phyloP scores from a whole-genome alignment of 1,140 invertebrate species.

The Pseudomyrmex sp. region DNA sequence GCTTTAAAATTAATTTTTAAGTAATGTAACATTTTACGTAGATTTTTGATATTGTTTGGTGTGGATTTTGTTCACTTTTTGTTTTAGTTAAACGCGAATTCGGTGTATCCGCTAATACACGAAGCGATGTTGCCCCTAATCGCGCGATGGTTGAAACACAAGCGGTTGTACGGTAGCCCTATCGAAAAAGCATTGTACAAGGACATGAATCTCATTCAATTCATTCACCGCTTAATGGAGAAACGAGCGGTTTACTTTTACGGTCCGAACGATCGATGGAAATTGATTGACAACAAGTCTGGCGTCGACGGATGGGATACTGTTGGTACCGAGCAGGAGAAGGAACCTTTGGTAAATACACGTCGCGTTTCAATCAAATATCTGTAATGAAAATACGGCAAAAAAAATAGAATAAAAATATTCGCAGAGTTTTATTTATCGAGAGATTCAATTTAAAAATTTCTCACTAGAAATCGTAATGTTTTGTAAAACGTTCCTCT shows the following conservation, averaged over 20 bases:
- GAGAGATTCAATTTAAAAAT: too few species aligned
- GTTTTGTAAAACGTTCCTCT: too few species aligned
- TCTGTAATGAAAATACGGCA: not conserved
- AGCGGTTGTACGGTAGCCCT: conserved; percentile 83
- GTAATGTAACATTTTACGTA: not conserved
- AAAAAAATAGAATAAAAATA: too few species aligned
- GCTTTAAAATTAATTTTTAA: not conserved
- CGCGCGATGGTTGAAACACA: conserved; percentile 82
- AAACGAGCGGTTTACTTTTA: conserved; percentile 87
- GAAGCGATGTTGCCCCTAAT: conserved; percentile 83
- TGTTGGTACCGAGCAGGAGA: conserved; percentile 84
- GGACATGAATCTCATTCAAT: conserved; percentile 85
- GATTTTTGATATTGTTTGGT: not conserved
- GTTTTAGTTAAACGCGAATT: conserved; percentile 83
- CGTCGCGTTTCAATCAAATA: not conserved
- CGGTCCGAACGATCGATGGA: conserved; percentile 84
- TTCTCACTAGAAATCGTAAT: too few species aligned
- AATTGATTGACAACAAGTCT: conserved; percentile 83
- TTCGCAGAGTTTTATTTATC: too few species aligned
- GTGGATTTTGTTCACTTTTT: not conserved
- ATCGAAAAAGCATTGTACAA: conserved; percentile 86
- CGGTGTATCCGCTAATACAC: conserved; percentile 84
- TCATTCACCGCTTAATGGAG: conserved; percentile 86
- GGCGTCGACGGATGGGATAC: conserved; percentile 85
- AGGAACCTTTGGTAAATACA: conserved; percentile 79